phyloP scores from a whole-genome alignment of 2,888 invertebrate genomes.

The Hololepta plana region DNA sequence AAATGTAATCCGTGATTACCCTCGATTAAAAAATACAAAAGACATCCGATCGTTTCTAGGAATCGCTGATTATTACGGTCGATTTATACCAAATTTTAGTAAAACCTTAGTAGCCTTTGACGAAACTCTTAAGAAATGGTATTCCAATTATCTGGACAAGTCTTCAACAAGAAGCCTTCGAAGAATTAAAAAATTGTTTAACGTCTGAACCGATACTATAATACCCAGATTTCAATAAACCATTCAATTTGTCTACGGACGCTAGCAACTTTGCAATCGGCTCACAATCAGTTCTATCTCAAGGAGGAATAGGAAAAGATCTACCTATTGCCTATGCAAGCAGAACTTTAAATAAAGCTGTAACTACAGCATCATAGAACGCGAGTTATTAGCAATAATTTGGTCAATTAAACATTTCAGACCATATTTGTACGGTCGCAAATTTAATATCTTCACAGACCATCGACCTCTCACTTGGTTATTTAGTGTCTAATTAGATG shows the following conservation, averaged over 20 bases:
- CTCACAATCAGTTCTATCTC: constrained; percentile 7
- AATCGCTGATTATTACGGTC: constrained; percentile 1
- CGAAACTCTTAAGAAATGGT: not conserved
- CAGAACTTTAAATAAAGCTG: constrained; percentile 12
- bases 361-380: constrained; percentile 11
- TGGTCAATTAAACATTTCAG: constrained; percentile 13
- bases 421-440: constrained; percentile 10
- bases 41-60: constrained; percentile 4
- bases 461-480: constrained; percentile 13
- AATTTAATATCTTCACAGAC: constrained; percentile 4
- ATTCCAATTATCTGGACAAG: constrained; percentile 2
- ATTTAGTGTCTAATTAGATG: constrained; percentile 13
- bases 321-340: constrained; percentile 8
- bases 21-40: constrained; percentile 1
- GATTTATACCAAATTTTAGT: constrained; percentile 4
- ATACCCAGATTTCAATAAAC: constrained; percentile 6
- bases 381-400: constrained; percentile 12
- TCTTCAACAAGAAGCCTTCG: not conserved
- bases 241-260: constrained; percentile 7
- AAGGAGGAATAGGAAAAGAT: constrained; percentile 8
- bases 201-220: constrained; percentile 6
- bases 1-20: not conserved
- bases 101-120: not conserved
- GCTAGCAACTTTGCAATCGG: constrained; percentile 6
- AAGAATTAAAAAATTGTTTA: constrained; percentile 1